Base-by-base conservation (phyloP, 2,113 vertebrate genomes). In the Zapus hudsonius region DNA sequence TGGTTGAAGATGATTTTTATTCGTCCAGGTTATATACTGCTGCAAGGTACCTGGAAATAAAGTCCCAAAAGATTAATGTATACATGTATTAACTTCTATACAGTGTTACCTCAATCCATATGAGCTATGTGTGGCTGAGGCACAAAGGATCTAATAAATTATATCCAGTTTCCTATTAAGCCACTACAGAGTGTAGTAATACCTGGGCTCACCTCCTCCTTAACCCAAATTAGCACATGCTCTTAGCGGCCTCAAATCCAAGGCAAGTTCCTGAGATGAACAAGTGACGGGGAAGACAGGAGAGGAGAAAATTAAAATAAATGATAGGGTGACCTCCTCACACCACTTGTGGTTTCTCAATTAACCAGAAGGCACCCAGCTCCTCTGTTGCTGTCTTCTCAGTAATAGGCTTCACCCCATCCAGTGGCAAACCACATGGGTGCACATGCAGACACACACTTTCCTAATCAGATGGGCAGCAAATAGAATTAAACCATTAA, bases 401-500 rank as follows among this genome's bases (percentile, higher is more conserved):
- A 38, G 84, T 96, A 96, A 97, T 96, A 82, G 95, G 69, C 93
- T 95, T 96, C 92, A 88, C 93, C 92, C 78, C 69, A 0, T 44
- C 91, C 47, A 89, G 81, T 89, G 91, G 94, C 94, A 89, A 67
- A 86, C 95, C 97, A 94, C 96, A 57, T 1, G 69, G 89, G 94
- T 74, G 22, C 95, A 83, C 91, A n/a, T 3, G 3, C 91, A 90
- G 86, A 80, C 92, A 96, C 95, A 95, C 89, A 96, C 96, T 95
- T 75, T 92, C 92, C 97, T 98, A 98, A 98, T 98, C 97, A 97
- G 93, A 98, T 98, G 98, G 98, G 98, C 96, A 97, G 97, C 97
- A 98, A 98, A 98, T 98, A 97, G 97, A 98, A 98, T 98, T 98
- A 98, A 97, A 97, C 97, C 96, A 97, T 98, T 98, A 97, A 97